phyloP scores from a whole-genome alignment of 2,888 invertebrate genomes.

The Dilophus febrilis region DNA sequence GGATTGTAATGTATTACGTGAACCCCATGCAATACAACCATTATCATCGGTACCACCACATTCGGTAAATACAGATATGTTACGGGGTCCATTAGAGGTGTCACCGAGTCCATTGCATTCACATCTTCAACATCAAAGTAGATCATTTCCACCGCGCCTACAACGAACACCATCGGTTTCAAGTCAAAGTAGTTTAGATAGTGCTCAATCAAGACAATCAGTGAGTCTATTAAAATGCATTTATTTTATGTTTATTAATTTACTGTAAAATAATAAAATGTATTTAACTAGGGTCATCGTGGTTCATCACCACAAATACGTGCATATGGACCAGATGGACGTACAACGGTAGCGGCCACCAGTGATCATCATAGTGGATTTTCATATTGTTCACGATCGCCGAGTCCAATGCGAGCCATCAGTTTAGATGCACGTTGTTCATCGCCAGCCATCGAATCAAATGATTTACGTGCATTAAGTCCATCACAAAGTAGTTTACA shows the following conservation, averaged over 20 bases:
- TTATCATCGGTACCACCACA: constrained; percentile 31
- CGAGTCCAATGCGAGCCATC: constrained; percentile 63
- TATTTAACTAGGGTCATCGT: constrained; percentile 42
- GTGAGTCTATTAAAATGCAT: constrained; percentile 17
- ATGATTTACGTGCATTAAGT: constrained; percentile 49
- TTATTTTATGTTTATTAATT: not conserved
- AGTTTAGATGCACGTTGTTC: constrained; percentile 55
- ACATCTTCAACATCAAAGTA: constrained; percentile 50
- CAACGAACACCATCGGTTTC: constrained; percentile 66
- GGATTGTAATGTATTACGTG: constrained; percentile 49
- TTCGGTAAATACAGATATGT: constrained; percentile 22
- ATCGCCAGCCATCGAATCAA: constrained; percentile 33
- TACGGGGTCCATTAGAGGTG: constrained; percentile 35
- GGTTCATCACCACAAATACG: constrained; percentile 72
- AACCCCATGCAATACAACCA: constrained; percentile 44
- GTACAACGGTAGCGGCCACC: constrained; percentile 33
- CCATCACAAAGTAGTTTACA: constrained; percentile 50
- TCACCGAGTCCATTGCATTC: constrained; percentile 37
- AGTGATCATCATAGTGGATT: constrained; percentile 19
- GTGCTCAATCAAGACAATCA: constrained; percentile 44
- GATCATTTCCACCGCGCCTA: constrained; percentile 48
- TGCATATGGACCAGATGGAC: constrained; percentile 67
- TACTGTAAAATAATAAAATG: not conserved
- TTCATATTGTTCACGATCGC: constrained; percentile 49
- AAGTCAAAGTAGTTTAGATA: constrained; percentile 68